These are phyloP conservation scores for Trachemys scripta DNA, from an alignment of 2,113 vertebrate species.

Conservation along the genomic window DNA sequence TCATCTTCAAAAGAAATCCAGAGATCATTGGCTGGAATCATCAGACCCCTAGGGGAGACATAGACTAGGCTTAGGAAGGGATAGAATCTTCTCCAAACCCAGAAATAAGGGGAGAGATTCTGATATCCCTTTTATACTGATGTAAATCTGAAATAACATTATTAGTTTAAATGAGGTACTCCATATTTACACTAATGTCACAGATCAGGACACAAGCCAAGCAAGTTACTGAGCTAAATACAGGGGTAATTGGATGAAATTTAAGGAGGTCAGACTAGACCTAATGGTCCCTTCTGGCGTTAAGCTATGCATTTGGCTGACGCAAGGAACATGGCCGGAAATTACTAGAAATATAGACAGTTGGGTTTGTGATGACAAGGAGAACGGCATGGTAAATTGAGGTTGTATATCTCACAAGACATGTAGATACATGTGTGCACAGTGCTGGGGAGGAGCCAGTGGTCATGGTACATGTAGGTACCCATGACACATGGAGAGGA, in stretches of 20 bases:
- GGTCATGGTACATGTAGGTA: background rate
- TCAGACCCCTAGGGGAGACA: background rate
- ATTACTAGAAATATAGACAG: background rate
- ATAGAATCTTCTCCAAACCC: background rate
- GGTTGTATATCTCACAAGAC: background rate
- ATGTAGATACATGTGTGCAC: background rate
- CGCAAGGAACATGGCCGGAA: background rate
- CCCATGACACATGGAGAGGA: background rate
- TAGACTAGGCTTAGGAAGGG: background rate
- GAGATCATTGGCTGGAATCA: too few relatives aligned
- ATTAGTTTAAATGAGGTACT: background rate
- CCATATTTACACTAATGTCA: background rate
- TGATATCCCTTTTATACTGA: background rate
- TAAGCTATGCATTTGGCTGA: background rate
- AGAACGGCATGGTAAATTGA: background rate
- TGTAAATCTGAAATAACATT: background rate
- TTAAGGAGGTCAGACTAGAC: background rate
- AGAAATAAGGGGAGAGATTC: background rate
- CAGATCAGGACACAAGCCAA: background rate
- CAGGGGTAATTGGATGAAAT: background rate
- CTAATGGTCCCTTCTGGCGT: background rate
- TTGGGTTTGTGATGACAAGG: background rate
- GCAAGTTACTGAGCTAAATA: background rate
- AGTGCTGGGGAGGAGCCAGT: background rate
- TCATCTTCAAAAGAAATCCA: too few relatives aligned